A percentile compares a stretch with the other conserved stretches of the same genome.
Conservation (phyloP, 2,888 invertebrate species). For the Epirrhoe alternata region DNA sequence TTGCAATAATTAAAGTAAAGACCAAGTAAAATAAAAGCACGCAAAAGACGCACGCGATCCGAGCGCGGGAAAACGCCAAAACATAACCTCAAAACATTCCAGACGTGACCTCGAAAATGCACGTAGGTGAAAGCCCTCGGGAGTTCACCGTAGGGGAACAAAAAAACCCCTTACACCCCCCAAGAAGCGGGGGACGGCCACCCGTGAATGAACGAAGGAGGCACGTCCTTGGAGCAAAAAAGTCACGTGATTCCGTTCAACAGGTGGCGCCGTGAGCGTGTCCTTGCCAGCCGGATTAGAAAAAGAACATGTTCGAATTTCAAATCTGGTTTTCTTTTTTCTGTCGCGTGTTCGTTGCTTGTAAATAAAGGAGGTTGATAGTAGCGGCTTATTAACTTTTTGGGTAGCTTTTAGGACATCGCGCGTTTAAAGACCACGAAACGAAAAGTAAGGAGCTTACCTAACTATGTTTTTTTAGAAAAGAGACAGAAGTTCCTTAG, state of each 20-base stretch:
- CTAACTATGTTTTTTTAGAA: background rate
- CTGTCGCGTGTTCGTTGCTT: constrained; percentile 25
- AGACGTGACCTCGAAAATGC: constrained; percentile 84
- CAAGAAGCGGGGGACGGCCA: constrained; percentile 77
- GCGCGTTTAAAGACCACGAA: background rate
- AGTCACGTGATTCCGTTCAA: constrained; percentile 83
- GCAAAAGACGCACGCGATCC: constrained; percentile 24
- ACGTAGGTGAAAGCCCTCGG: constrained; percentile 84
- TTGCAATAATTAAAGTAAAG: background rate
- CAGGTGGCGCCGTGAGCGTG: constrained; percentile 82
- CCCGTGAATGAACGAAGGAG: constrained; percentile 85
- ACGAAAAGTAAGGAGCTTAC: background rate
- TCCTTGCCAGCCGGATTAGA: constrained; percentile 77
- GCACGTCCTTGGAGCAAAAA: constrained; percentile 84
- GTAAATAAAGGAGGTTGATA: constrained; percentile 18
- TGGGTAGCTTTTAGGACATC: constrained; percentile 1
- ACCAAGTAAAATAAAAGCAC: constrained; percentile 1
- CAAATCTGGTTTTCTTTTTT: constrained; percentile 48
- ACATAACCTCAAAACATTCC: constrained; percentile 79
- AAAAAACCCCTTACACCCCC: constrained; percentile 79
- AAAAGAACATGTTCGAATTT: constrained; percentile 58
- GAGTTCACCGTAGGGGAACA: constrained; percentile 81
- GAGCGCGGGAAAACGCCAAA: constrained; percentile 65
- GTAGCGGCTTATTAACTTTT: constrained; percentile 12
- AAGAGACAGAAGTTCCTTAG: background rate